Percentiles rank a stretch among this genome's conserved stretches.
phyloP scores from a whole-genome alignment of 1,140 invertebrate genomes.

The Meloidogyne floridensis region DNA sequence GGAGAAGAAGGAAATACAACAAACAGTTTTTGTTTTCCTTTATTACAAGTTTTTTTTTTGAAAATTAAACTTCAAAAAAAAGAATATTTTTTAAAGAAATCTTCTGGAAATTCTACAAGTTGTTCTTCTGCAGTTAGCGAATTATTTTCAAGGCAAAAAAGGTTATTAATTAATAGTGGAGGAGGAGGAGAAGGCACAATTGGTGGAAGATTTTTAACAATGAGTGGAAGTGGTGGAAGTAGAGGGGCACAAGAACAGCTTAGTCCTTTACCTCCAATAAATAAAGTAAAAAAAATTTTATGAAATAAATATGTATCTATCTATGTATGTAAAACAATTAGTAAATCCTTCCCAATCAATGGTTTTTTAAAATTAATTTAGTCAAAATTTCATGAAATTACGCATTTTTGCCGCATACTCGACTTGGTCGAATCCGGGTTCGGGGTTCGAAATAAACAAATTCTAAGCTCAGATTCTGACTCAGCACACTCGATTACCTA shows the following conservation, averaged over 20 bases:
- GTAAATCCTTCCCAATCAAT: too few species aligned
- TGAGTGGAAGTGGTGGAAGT: not conserved
- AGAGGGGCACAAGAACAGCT: slow-evolving; percentile 4
- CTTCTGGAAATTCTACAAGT: slow-evolving; percentile 13
- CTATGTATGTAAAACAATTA: too few species aligned
- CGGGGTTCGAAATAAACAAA: too few species aligned
- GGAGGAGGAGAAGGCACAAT: not conserved
- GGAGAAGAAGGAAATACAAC: too few species aligned
- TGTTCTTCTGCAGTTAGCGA: slow-evolving; percentile 23
- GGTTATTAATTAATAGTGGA: not conserved
- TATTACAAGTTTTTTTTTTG: not conserved
- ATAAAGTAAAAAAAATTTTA: slow-evolving; percentile 13
- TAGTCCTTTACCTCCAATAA: slow-evolving; percentile 7
- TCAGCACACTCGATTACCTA: too few species aligned
- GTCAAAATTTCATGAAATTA: too few species aligned
- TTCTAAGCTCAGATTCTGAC: too few species aligned
- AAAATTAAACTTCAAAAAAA: not conserved
- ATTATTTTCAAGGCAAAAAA: slow-evolving; percentile 4
- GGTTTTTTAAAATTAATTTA: not conserved
- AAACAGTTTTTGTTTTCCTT: not conserved
- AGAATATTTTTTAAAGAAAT: not conserved
- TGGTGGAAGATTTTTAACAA: not conserved
- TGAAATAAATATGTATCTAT: not conserved
- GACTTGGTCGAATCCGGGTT: too few species aligned
- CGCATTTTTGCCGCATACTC: too few species aligned